Evolutionary conservation across 2,888 invertebrate species (phyloP).

Genomic region (Thecophora atra): DNA sequence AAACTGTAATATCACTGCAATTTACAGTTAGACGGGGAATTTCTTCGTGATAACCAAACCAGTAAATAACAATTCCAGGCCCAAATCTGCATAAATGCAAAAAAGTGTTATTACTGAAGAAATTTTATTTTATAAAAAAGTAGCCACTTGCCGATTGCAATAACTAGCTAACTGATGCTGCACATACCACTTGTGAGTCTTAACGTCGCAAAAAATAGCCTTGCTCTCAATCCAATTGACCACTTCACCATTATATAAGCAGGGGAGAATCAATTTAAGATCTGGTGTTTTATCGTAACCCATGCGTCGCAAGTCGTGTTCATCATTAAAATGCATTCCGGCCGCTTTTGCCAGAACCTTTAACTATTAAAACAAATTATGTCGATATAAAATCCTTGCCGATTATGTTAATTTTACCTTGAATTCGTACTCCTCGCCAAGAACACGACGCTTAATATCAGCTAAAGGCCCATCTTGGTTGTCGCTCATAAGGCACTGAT

Average conservation of each 20-base stretch:
- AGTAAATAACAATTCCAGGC: slow-evolving; percentile 92
- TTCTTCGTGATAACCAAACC: slow-evolving; percentile 86
- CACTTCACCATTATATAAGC: slow-evolving; percentile 84
- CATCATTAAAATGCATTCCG: slow-evolving; percentile 76
- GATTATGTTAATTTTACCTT: slow-evolving; percentile 68
- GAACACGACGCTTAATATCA: slow-evolving; percentile 79
- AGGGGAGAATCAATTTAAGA: slow-evolving; percentile 87
- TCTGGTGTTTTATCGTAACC: slow-evolving; percentile 97
- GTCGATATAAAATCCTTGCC: background rate
- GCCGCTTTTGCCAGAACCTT: slow-evolving; percentile 65
- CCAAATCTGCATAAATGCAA: slow-evolving; percentile 75
- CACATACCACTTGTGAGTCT: slow-evolving; percentile 81
- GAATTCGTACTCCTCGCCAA: slow-evolving; percentile 88
- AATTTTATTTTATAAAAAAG: too few species aligned
- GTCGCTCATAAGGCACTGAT: slow-evolving; percentile 80
- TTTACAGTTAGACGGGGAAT: slow-evolving; percentile 70
- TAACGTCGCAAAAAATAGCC: slow-evolving; percentile 90
- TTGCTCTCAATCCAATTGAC: slow-evolving; percentile 97
- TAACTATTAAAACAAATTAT: slow-evolving; percentile 46
- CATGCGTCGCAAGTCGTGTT: slow-evolving; percentile 79
- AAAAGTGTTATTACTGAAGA: background rate
- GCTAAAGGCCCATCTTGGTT: slow-evolving; percentile 84
- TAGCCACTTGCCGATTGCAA: slow-evolving; percentile 77
- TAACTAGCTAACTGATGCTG: slow-evolving; percentile 88
- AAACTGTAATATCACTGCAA: slow-evolving; percentile 70